These are phyloP conservation scores for Heteronetta atricapilla DNA, from an alignment of 2,113 vertebrate species.

Conservation along the genomic window DNA sequence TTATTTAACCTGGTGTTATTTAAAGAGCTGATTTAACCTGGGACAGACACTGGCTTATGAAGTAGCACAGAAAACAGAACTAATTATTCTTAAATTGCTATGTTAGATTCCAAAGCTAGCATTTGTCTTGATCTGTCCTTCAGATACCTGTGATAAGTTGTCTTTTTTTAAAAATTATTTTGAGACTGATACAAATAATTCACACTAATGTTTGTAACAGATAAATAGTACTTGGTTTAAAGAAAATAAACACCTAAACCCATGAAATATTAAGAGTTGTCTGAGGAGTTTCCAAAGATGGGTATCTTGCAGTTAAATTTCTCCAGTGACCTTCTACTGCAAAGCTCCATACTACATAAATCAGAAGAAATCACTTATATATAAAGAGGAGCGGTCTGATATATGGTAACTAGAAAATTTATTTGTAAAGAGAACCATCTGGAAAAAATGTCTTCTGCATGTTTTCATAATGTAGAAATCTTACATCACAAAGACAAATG, in stretches of 20 bases:
- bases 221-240: not conserved
- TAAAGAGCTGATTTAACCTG: not conserved
- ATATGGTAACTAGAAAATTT: not conserved
- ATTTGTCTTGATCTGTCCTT: not conserved
- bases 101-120: not conserved
- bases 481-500: not conserved
- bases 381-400: not conserved
- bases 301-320: not conserved
- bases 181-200: not conserved
- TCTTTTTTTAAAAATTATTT: not conserved
- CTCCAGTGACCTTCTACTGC: not conserved
- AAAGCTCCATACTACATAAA: not conserved
- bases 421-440: not conserved
- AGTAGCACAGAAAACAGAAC: not conserved
- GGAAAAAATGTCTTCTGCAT: not conserved
- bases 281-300: not conserved
- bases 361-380: not conserved
- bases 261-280: not conserved
- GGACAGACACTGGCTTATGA: not conserved
- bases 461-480: not conserved
- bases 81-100: not conserved
- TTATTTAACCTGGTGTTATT: not conserved
- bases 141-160: not conserved
- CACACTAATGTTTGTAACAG: not conserved
- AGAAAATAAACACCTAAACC: not conserved